phyloP scores from a whole-genome alignment of 1,140 invertebrate species.

The Meloidogyne exigua region DNA sequence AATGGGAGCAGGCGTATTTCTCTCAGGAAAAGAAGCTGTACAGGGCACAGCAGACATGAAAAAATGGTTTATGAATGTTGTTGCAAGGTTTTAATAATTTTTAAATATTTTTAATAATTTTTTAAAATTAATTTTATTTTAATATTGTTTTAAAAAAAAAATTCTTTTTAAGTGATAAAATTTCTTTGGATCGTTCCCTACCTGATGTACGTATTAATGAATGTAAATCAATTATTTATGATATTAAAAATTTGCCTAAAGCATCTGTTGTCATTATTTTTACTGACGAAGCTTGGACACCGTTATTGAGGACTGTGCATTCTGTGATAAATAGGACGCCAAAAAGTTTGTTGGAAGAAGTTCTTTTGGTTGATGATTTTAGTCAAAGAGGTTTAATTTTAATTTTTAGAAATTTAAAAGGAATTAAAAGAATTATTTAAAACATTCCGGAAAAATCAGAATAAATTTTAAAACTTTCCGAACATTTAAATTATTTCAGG shows the following conservation, averaged over 20 bases:
- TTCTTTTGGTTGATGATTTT: conserved; percentile 84
- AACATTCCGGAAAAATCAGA: too few species aligned
- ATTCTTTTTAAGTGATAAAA: conserved; percentile 40
- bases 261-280: conserved; percentile 70
- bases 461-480: too few species aligned
- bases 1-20: conserved; percentile 41
- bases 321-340: conserved; percentile 81
- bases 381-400: conserved; percentile 73
- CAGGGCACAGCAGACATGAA: conserved; percentile 45
- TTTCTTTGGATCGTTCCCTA: conserved; percentile 42
- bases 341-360: conserved; percentile 73
- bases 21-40: conserved; percentile 34
- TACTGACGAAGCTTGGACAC: conserved; percentile 83
- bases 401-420: too few species aligned
- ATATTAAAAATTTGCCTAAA: conserved; percentile 35
- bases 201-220: conserved; percentile 40
- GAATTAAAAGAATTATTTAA: conserved; percentile 44
- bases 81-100: conserved; percentile 32
- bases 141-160: background rate
- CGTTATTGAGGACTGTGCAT: conserved; percentile 79
- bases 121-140: conserved; percentile 20
- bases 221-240: conserved; percentile 39
- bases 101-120: conserved; percentile 4
- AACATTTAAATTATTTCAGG: conserved; percentile 40
- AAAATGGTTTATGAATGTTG: conserved; percentile 55